These are phyloP conservation scores for Drosophila mimetica DNA, from an alignment of 2,888 invertebrate species.

Conservation along the genomic window DNA sequence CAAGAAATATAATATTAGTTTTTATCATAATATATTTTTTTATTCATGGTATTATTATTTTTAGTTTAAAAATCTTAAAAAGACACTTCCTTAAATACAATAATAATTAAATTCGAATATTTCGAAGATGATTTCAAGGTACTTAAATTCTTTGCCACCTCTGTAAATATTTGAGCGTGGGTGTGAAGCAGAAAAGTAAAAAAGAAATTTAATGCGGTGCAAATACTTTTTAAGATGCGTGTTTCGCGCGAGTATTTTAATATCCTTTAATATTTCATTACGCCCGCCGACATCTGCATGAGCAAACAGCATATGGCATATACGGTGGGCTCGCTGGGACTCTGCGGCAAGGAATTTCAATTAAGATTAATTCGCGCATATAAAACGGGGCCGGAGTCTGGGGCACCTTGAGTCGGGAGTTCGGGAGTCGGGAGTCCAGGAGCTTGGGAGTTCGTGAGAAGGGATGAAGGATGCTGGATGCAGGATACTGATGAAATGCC, in stretches of 20 bases:
- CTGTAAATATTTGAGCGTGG: neutral
- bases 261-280: constrained; percentile 69
- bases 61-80: too few relatives aligned
- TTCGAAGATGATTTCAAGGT: too few relatives aligned
- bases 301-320: constrained; percentile 53
- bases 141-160: neutral
- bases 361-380: constrained; percentile 79
- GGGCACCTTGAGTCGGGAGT: constrained; percentile 22
- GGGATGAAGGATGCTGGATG: neutral
- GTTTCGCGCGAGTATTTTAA: constrained; percentile 63
- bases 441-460: too few relatives aligned
- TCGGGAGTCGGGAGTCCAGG: neutral
- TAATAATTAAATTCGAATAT: too few relatives aligned
- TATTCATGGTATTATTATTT: too few relatives aligned
- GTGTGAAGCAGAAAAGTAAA: constrained; percentile 33
- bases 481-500: constrained; percentile 7
- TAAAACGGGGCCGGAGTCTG: constrained; percentile 39
- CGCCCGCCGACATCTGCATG: constrained; percentile 16
- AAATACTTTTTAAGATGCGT: constrained; percentile 58
- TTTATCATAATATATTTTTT: neutral
- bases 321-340: constrained; percentile 12
- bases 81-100: too few relatives aligned
- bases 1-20: too few relatives aligned
- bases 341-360: constrained; percentile 74
- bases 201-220: constrained; percentile 64